phyloP scores from a whole-genome alignment of 2,888 invertebrate genomes.

The Plagodis pulveraria region DNA sequence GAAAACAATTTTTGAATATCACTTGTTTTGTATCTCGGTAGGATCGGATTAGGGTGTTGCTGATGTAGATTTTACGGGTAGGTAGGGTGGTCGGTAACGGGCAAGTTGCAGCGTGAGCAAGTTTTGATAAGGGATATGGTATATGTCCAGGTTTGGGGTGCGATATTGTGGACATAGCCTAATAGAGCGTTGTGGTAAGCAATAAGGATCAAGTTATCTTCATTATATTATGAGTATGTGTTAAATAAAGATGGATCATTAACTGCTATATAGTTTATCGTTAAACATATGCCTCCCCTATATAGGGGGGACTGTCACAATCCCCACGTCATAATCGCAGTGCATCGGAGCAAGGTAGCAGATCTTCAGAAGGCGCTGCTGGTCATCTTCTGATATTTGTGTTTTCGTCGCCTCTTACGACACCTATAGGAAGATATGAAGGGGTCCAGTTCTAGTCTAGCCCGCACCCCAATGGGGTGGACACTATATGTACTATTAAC shows the following conservation, averaged over 20 bases:
- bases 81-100: constrained; percentile 20
- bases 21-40: constrained; percentile 21
- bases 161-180: not conserved
- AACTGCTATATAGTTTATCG: no score
- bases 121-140: constrained; percentile 23
- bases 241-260: not conserved
- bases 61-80: constrained; percentile 27
- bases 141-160: not conserved
- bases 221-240: not conserved
- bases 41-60: constrained; percentile 29
- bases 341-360: no score
- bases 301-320: no score
- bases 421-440: no score
- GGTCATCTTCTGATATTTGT: no score
- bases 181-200: constrained; percentile 3
- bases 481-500: no score
- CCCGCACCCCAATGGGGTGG: no score
- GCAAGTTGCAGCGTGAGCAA: constrained; percentile 26
- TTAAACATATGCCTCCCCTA: no score
- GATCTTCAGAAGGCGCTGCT: no score
- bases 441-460: no score
- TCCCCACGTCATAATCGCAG: no score
- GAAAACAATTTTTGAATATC: constrained; percentile 37
- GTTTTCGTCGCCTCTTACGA: no score
- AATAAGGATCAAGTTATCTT: constrained; percentile 3